A percentile compares a stretch with the other conserved stretches of the same genome.
phyloP scores from a whole-genome alignment of 1,140 invertebrate genomes.

The Drosophila kurseongensis region DNA sequence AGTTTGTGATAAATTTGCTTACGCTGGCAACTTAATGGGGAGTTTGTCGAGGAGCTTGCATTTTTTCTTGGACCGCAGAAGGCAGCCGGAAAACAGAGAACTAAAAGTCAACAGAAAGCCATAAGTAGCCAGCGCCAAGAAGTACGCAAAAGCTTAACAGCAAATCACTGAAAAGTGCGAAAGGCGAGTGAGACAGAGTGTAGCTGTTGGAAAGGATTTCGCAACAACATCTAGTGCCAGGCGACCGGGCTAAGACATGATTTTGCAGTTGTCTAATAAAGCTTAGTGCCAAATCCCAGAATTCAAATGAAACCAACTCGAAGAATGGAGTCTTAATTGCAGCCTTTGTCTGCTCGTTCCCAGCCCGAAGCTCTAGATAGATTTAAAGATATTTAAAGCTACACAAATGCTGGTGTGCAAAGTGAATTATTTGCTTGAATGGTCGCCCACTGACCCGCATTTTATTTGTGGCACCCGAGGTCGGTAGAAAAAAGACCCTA shows the following conservation, averaged over 20 bases:
- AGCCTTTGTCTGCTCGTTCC: constrained; percentile 11
- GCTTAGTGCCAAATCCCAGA: constrained; percentile 42
- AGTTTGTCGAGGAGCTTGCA: constrained; percentile 47
- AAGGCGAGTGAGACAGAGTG: constrained; percentile 39
- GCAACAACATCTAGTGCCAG: constrained; percentile 28
- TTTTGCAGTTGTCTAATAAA: constrained; percentile 57
- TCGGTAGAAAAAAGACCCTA: background rate
- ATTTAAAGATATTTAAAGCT: constrained; percentile 19
- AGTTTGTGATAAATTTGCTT: constrained; percentile 79
- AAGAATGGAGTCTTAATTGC: constrained; percentile 41
- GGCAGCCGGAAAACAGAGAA: constrained; percentile 50
- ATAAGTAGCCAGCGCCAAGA: constrained; percentile 72
- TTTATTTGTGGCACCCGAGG: background rate
- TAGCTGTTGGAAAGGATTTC: constrained; percentile 34
- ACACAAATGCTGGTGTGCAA: background rate
- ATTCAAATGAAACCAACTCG: constrained; percentile 43
- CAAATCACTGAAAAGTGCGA: constrained; percentile 76
- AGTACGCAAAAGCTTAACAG: constrained; percentile 67
- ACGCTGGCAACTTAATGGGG: constrained; percentile 73
- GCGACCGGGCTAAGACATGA: constrained; percentile 32
- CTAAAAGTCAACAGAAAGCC: constrained; percentile 68
- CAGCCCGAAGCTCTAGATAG: background rate
- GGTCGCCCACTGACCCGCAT: constrained; percentile 16
- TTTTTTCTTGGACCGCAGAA: constrained; percentile 31
- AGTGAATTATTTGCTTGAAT: constrained; percentile 26